phyloP scores from a whole-genome alignment of 2,113 vertebrate species.

The Falco punctatus region DNA sequence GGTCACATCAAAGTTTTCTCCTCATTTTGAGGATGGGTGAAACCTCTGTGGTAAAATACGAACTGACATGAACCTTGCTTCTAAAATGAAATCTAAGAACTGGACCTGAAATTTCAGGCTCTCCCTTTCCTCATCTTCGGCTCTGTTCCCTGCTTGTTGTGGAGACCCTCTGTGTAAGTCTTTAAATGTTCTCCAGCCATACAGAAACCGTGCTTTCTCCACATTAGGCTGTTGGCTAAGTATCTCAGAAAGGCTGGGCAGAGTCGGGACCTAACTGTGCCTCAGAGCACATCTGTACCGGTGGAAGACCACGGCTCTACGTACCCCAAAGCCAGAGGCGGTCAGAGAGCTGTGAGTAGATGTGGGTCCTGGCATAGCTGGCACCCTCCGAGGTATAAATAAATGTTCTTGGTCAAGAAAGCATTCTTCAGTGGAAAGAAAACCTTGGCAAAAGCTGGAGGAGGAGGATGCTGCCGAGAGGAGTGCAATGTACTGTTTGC shows the following conservation, averaged over 20 bases:
- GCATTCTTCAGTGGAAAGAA: background rate
- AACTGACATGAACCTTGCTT: background rate
- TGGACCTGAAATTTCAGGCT: background rate
- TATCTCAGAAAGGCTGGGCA: background rate
- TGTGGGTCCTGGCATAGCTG: background rate
- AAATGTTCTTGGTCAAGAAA: background rate
- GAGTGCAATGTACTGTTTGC: background rate
- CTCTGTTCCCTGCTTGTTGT: background rate
- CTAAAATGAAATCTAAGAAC: background rate
- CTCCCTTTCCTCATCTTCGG: background rate
- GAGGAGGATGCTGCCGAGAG: background rate
- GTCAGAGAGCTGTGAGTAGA: background rate
- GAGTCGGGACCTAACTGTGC: background rate
- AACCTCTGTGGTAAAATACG: background rate
- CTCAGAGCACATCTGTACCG: background rate
- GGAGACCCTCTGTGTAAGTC: background rate
- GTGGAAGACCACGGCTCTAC: background rate
- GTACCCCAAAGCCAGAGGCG: background rate
- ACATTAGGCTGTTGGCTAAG: fast-evolving
- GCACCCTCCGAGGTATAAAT: background rate
- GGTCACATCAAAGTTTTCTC: background rate
- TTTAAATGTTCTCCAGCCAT: background rate
- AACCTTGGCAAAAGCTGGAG: background rate
- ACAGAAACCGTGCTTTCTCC: background rate
- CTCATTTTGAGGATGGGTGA: background rate